Base-by-base conservation (phyloP, 2,888 invertebrate species). In the Nephrocerus scutellatus region DNA sequence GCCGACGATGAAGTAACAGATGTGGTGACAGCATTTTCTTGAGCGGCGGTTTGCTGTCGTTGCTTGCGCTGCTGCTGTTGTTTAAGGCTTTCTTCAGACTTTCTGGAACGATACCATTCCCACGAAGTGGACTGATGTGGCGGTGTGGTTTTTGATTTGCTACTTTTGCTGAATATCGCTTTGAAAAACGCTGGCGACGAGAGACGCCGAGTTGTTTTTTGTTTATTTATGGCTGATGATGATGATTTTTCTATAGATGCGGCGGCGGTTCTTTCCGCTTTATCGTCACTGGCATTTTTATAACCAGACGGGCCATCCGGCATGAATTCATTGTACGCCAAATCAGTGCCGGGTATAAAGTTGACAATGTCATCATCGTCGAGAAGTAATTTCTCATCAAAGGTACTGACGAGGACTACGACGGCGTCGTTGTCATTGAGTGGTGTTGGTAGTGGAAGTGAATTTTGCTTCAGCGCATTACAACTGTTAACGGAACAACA, bases 171-270 rank as follows among this genome's bases (percentile, higher is more conserved):
- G 26, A 77, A 63, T 1, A 76, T 73, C 9, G 67, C 62, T 52
- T 76, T 72, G 18, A 78, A 62, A 51, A 77, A 77, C 1, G 73
- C 75, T 2, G 77, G 77, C 25, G 77, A 76, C 6, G 76, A 76
- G 10, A 77, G 55, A 30, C 77, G 70, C 24, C 77, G 66, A 2
- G 74, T 70, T 50, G 74, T 75, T 9, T 70, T 59, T n/a, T n/a
- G n/a, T n/a, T n/a, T n/a, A n/a, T n/a, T n/a, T n/a, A n/a, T 8
- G 22, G 16, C 12, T 30, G 19, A 10, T n/a, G 26, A 6, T 28
- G 36, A 21, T 12, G 32, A 5, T 28, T 44, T 46, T 20, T 38
- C 43, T 14, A 31, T n/a, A n/a, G n/a, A n/a, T n/a, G n/a, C n/a
- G 10, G 37, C 28, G 25, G 36, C 42, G 64, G 35, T 30, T 41